Conservation (phyloP, 2,888 invertebrate species). For the Antheraea yamamai region DNA sequence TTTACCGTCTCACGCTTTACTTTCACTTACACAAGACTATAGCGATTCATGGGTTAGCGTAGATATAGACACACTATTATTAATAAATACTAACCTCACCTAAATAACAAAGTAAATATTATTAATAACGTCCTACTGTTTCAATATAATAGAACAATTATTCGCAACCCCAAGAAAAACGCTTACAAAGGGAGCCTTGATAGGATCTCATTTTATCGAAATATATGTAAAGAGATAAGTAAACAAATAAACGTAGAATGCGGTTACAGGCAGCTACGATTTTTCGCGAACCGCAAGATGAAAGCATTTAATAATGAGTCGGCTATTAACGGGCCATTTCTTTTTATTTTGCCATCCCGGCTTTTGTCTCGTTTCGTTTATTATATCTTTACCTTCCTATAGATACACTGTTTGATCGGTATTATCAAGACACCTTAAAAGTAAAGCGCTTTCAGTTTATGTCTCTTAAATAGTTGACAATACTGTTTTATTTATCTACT, state of each 20-base stretch:
- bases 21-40: too few species aligned
- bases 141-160: conserved; percentile 16
- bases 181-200: conserved; percentile 27
- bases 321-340: conserved; percentile 59
- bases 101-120: neutral
- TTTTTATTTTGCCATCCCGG: conserved; percentile 59
- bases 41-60: too few species aligned
- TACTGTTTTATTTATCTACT: too few species aligned
- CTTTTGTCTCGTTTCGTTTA: conserved; percentile 56
- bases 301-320: conserved; percentile 68
- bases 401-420: conserved; percentile 16
- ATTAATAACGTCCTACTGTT: neutral
- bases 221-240: conserved; percentile 40
- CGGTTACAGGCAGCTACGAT: conserved; percentile 41
- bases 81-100: neutral
- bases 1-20: too few species aligned
- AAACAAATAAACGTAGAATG: conserved; percentile 48
- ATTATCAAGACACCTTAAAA: conserved; percentile 22
- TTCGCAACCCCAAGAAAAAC: conserved; percentile 22
- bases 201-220: conserved; percentile 37
- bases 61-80: neutral
- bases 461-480: conserved; percentile 42
- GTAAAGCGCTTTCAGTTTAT: conserved; percentile 28
- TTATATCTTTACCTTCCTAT: conserved; percentile 24
- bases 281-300: conserved; percentile 50